phyloP scores from a whole-genome alignment of 2,113 vertebrate species.

The Neodontobutis hainanensis region DNA sequence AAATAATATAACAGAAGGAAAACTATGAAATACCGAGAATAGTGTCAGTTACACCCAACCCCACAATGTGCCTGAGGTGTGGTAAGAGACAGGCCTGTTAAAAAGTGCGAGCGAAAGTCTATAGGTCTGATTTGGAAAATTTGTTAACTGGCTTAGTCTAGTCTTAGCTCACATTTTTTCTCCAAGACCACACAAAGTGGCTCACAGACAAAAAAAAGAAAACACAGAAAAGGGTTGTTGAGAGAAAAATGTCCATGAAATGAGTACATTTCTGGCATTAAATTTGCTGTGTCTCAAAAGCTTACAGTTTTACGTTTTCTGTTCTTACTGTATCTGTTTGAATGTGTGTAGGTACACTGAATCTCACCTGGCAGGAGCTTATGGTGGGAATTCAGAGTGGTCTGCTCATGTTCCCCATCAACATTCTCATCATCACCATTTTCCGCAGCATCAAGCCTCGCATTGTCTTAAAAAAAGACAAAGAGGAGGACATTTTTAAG shows the following conservation, averaged over 20 bases:
- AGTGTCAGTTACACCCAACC: background rate
- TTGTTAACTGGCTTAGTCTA: background rate
- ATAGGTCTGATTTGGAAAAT: background rate
- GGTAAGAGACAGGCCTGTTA: background rate
- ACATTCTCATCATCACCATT: slow-evolving; percentile 84
- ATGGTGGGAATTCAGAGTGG: slow-evolving; percentile 82
- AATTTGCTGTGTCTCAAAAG: too few species aligned
- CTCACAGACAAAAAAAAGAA: background rate
- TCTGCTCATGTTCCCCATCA: slow-evolving; percentile 85
- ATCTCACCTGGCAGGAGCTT: slow-evolving; percentile 76
- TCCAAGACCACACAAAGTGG: background rate
- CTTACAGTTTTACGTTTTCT: too few species aligned
- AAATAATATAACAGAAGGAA: background rate
- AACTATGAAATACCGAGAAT: background rate
- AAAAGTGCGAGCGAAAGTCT: too few species aligned
- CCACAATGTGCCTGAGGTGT: background rate
- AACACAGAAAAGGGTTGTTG: background rate
- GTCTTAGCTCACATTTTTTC: background rate
- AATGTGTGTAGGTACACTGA: slow-evolving; percentile 57
- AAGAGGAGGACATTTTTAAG: slow-evolving; percentile 13
- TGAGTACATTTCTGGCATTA: too few species aligned
- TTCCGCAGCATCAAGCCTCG: slow-evolving; percentile 80
- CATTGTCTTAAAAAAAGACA: slow-evolving; percentile 31
- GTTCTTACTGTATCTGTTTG: background rate
- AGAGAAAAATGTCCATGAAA: background rate